These are phyloP conservation scores for Anoplophora glabripennis DNA, from an alignment of 1,140 invertebrate species.

Conservation along the genomic window DNA sequence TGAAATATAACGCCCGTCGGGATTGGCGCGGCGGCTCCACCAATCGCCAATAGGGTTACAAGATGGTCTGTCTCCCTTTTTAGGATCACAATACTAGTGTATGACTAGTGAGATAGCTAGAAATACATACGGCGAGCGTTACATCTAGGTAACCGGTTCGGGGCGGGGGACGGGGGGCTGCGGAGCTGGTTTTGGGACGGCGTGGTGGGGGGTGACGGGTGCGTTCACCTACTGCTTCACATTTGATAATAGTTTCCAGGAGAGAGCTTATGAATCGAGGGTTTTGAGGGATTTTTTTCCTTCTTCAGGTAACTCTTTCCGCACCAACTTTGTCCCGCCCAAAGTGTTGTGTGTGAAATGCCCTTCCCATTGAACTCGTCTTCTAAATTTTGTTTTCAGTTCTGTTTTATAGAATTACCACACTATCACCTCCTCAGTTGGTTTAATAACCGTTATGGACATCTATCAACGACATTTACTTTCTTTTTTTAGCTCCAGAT, in stretches of 20 bases:
- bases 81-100: constrained; percentile 52
- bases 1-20: constrained; percentile 50
- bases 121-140: constrained; percentile 30
- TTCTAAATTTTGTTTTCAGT: too few relatives aligned
- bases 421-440: too few relatives aligned
- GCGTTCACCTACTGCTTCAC: constrained; percentile 35
- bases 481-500: too few relatives aligned
- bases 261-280: background rate
- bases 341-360: too few relatives aligned
- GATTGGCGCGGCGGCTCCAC: constrained; percentile 51
- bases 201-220: constrained; percentile 26
- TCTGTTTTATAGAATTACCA: too few relatives aligned
- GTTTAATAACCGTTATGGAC: too few relatives aligned
- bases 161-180: constrained; percentile 22
- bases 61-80: constrained; percentile 60
- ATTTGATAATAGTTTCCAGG: constrained; percentile 19
- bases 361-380: too few relatives aligned
- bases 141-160: constrained; percentile 8
- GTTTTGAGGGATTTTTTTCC: background rate
- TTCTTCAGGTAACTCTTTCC: too few relatives aligned
- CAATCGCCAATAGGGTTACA: constrained; percentile 54
- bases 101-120: constrained; percentile 23
- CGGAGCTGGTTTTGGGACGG: constrained; percentile 21
- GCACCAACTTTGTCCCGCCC: too few relatives aligned
- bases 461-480: too few relatives aligned